Percentiles rank a stretch among this genome's conserved stretches.
These are phyloP conservation scores for Paragorgia papillata DNA, from an alignment of 92 coral and sea anemone genomes.

Conservation along the genomic window DNA sequence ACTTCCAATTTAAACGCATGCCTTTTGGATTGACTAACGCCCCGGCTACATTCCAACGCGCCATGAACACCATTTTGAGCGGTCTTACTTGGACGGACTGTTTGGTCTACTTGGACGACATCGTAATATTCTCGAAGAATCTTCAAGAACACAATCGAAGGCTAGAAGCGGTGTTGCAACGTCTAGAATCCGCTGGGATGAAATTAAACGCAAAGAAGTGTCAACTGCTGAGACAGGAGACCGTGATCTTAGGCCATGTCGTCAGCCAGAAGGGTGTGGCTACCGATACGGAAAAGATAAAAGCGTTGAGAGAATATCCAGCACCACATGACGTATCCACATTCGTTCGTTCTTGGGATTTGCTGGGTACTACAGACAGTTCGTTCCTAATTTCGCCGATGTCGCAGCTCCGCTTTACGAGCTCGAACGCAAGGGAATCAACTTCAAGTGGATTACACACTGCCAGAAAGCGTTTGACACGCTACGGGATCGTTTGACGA, in stretches of 20 bases:
- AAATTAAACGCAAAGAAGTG: conserved; percentile 52
- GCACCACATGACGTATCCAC: conserved; percentile 38
- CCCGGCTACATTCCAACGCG: conserved; percentile 42
- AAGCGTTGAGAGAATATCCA: conserved; percentile 27
- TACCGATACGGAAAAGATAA: conserved; percentile 50
- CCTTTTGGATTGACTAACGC: conserved; percentile 51
- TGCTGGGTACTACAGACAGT: conserved; percentile 51
- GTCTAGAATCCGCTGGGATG: conserved; percentile 51
- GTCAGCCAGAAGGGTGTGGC: conserved; percentile 38
- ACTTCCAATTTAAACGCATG: conserved; percentile 44
- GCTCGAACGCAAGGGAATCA: conserved; percentile 40
- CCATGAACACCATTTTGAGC: conserved; percentile 18
- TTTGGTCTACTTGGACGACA: conserved; percentile 47
- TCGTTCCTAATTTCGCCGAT: conserved; percentile 44
- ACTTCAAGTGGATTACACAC: conserved; percentile 31
- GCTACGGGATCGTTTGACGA: conserved; percentile 18
- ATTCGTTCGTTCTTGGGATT: conserved; percentile 34
- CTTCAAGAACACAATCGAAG: conserved; percentile 36
- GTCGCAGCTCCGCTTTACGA: conserved; percentile 31
- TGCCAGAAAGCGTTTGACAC: conserved; percentile 24
- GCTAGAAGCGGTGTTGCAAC: conserved; percentile 34
- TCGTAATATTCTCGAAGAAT: conserved; percentile 37
- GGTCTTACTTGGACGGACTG: conserved; percentile 44
- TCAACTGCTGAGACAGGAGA: too few relatives aligned
- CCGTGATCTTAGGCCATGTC: too few relatives aligned